A percentile compares a stretch with the other conserved stretches of the same genome.
Evolutionary conservation across 2,113 vertebrate species (phyloP).

Genomic region (Nibea coibor): DNA sequence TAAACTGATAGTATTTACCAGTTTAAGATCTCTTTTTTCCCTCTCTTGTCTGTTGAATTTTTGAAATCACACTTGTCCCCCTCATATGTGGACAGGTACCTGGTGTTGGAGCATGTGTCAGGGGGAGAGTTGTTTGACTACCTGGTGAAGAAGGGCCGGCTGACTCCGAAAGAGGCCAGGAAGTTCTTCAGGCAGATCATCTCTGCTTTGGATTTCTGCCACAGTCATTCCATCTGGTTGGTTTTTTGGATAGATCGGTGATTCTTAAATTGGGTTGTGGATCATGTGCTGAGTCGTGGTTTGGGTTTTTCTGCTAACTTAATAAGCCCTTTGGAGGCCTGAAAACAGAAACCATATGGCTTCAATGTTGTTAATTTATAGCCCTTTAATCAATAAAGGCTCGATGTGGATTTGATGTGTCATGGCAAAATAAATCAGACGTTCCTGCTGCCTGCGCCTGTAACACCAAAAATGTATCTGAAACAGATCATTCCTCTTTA

Average conservation of each 20-base stretch:
- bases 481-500: neutral
- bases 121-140: conserved; percentile 95
- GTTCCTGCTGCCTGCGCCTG: neutral
- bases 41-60: neutral
- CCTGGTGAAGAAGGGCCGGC: conserved; percentile 92
- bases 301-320: neutral
- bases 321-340: neutral
- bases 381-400: neutral
- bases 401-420: neutral
- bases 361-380: neutral
- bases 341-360: neutral
- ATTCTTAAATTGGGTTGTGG: neutral
- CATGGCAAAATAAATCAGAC: neutral
- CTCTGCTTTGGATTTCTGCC: conserved; percentile 94
- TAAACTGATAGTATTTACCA: neutral
- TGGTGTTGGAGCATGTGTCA: conserved; percentile 94
- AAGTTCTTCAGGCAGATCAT: conserved; percentile 97
- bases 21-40: neutral
- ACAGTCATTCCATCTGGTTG: conserved; percentile 95
- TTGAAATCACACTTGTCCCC: neutral
- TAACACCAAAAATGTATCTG: neutral
- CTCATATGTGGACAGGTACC: conserved; percentile 82
- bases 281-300: neutral
- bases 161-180: conserved; percentile 93
- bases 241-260: conserved; percentile 48